Percentiles rank a stretch among this genome's conserved stretches.
phyloP scores from a whole-genome alignment of 2,113 vertebrate genomes.

The Zonotrichia leucophrys region DNA sequence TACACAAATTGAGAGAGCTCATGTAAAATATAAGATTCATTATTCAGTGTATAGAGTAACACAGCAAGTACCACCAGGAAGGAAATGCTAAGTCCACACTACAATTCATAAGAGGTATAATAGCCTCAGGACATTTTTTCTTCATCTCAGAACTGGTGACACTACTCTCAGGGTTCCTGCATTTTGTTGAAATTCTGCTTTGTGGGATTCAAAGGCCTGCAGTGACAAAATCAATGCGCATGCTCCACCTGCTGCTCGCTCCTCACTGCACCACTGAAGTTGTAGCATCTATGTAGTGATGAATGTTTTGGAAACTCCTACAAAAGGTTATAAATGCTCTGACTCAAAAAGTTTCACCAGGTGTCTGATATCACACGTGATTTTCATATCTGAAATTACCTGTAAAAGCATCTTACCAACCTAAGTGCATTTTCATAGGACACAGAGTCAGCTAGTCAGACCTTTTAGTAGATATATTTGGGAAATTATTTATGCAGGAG shows the following conservation, averaged over 20 bases:
- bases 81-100: neutral
- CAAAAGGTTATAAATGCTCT: neutral
- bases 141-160: neutral
- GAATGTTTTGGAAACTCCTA: neutral
- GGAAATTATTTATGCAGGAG: neutral
- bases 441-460: neutral
- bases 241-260: neutral
- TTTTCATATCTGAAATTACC: neutral
- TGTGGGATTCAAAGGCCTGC: neutral
- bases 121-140: neutral
- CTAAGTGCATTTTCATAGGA: neutral
- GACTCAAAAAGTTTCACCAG: neutral
- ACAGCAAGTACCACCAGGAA: neutral
- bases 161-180: neutral
- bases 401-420: neutral
- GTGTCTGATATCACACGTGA: neutral
- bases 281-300: neutral
- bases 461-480: neutral
- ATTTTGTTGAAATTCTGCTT: neutral
- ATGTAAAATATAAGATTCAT: neutral
- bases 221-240: constrained; percentile 20
- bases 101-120: neutral
- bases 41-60: neutral
- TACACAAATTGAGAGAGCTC: neutral
- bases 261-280: neutral